Evolutionary conservation across 92 coral and sea anemone species (phyloP), one percentile per base, ranked within the genome.

Genomic region (Siderastrea siderea): DNA sequence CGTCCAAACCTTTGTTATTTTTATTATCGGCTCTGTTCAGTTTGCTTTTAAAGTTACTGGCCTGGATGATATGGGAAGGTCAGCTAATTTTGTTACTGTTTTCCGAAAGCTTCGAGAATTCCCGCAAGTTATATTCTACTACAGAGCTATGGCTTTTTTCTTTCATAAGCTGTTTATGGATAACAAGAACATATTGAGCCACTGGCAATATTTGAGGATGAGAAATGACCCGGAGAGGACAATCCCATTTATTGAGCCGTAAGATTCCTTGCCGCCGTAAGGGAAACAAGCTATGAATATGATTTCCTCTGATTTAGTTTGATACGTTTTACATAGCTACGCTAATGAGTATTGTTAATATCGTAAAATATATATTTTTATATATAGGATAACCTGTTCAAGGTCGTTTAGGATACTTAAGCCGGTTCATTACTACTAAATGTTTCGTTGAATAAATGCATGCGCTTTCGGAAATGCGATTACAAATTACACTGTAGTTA

Each of bases 11-110:
- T 87, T 71, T n/a, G 49, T 17, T n/a, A 63, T 91, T 70, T 91
- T 91, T 17, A 50, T 71, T 1, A 64, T 91, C 16, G 94, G 94
- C 17, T 55, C 91, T 0, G 47, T 87, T n/a, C 94, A 91, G 84
- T 81, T 91, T 7, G 80, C 91, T 17, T 91, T 91, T 6, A 91
- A 91, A 61, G 91, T 91, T 4, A 91, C 91, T 6, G 94, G 94
- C 3, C 62, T 91, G 82, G 73, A 87, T 47, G 68, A 87, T 11
- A 9, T 68, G 2, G 80, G 75, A 38, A 55, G 58, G 66, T 80
- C 94, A 14, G 91, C 89, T 10, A 74, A 91, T 63, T 64, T 91
- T 43, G 78, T 69, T 47, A 91, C 73, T 2, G 67, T 91, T 5
- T 91, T 91, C 63, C 51, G 91, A 1, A 85, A 86, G 53, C 57